Percentiles rank a stretch among this genome's conserved stretches.
These are phyloP conservation scores for Scleropages formosus DNA, from an alignment of 2,797 vertebrate species.

Conservation along the genomic window DNA sequence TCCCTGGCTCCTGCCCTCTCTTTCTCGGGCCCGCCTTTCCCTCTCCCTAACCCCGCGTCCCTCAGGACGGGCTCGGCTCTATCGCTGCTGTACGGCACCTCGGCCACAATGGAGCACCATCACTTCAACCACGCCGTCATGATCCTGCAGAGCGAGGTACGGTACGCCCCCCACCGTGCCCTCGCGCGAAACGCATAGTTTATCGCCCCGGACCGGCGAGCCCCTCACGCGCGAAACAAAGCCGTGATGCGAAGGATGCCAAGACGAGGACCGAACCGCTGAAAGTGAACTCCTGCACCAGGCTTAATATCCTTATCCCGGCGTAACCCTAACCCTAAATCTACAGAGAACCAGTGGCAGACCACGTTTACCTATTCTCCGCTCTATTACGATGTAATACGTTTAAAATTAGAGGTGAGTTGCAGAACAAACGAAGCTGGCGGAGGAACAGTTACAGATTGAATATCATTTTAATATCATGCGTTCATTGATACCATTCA, in stretches of 20 bases:
- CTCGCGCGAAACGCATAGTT: too few relatives aligned
- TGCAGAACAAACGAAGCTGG: too few relatives aligned
- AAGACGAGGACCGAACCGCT: not conserved
- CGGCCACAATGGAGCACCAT: slow-evolving; percentile 95
- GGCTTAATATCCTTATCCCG: too few relatives aligned
- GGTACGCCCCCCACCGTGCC: slow-evolving; percentile 13
- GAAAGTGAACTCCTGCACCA: not conserved
- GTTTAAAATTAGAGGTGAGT: too few relatives aligned
- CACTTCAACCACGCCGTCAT: slow-evolving; percentile 99
- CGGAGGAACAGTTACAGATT: too few relatives aligned
- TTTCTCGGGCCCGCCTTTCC: not conserved
- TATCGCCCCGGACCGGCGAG: not conserved
- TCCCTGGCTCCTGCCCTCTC: slow-evolving; percentile 16
- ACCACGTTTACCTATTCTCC: too few relatives aligned
- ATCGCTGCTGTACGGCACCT: slow-evolving; percentile 95
- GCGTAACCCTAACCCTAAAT: too few relatives aligned
- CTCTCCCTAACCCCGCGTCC: slow-evolving; percentile 37
- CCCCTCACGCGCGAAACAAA: not conserved
- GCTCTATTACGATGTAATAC: too few relatives aligned
- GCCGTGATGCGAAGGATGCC: not conserved
- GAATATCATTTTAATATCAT: too few relatives aligned
- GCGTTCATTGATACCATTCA: too few relatives aligned
- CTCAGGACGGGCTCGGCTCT: slow-evolving; percentile 93
- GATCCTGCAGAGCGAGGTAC: slow-evolving; percentile 99
- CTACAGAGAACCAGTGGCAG: too few relatives aligned